Conservation (phyloP, 2,888 invertebrate genomes). For the Meteorus colon region DNA sequence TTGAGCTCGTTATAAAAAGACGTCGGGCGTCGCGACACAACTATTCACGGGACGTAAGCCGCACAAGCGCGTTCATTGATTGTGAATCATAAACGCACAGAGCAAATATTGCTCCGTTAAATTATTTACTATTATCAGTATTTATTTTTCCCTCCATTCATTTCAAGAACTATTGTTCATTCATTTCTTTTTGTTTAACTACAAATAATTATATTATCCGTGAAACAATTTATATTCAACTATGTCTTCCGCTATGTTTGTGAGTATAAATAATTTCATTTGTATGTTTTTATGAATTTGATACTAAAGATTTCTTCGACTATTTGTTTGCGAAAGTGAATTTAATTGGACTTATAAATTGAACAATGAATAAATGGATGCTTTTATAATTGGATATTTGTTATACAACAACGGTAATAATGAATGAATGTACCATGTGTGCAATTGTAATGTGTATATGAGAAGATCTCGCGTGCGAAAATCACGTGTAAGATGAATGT, state of each 20-base stretch:
- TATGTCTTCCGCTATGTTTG: constrained; percentile 66
- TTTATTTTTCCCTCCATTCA: constrained; percentile 17
- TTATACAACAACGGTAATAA: neutral
- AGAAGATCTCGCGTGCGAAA: constrained; percentile 26
- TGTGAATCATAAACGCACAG: neutral
- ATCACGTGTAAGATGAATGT: constrained; percentile 54
- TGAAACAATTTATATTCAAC: constrained; percentile 32
- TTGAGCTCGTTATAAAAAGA: constrained; percentile 67
- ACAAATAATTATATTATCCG: constrained; percentile 21
- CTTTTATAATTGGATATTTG: neutral
- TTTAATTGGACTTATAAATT: neutral
- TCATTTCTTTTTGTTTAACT: neutral
- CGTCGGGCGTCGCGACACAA: constrained; percentile 58
- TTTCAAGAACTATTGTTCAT: too few species aligned
- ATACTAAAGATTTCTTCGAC: neutral
- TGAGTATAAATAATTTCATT: constrained; percentile 57
- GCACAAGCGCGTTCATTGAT: constrained; percentile 38
- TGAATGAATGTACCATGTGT: constrained; percentile 17
- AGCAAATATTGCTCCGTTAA: neutral
- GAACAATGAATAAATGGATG: neutral
- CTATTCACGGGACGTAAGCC: constrained; percentile 63
- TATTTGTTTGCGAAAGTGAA: neutral
- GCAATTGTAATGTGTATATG: neutral
- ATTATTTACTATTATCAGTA: constrained; percentile 20
- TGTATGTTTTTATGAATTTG: constrained; percentile 5